A percentile compares a stretch with the other conserved stretches of the same genome.
These are phyloP conservation scores for Malachius bipustulatus DNA, from an alignment of 2,888 invertebrate genomes.

Conservation along the genomic window DNA sequence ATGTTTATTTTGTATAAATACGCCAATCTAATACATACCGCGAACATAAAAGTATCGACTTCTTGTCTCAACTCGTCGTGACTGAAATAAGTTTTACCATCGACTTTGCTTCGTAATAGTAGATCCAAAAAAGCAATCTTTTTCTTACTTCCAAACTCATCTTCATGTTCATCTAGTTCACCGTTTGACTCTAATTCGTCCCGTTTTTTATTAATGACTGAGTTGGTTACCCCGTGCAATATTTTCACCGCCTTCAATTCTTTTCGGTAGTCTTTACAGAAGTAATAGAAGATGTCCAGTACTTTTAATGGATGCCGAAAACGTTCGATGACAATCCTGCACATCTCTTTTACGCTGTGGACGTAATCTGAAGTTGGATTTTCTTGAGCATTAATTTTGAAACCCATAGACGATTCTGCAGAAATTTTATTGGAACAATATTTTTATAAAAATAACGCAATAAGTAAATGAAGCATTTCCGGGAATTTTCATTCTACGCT, in stretches of 20 bases:
- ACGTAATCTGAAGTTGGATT: slow-evolving; percentile 47
- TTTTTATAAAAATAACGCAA: slow-evolving; percentile 36
- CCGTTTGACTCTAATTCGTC: no score
- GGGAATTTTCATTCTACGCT: no score
- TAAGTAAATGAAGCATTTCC: no score
- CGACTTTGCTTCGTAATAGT: not conserved
- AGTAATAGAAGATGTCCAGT: slow-evolving; percentile 37
- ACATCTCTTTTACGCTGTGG: no score
- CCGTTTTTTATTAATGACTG: slow-evolving; percentile 44
- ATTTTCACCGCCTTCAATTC: slow-evolving; percentile 40
- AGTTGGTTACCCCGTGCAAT: slow-evolving; percentile 44
- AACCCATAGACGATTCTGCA: slow-evolving; percentile 77
- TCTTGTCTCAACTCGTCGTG: slow-evolving; percentile 3
- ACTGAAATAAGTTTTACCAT: not conserved
- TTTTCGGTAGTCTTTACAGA: slow-evolving; percentile 45
- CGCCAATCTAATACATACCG: not conserved
- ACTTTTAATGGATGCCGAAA: slow-evolving; percentile 39
- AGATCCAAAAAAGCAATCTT: not conserved
- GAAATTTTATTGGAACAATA: slow-evolving; percentile 13
- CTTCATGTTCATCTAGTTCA: slow-evolving; percentile 7
- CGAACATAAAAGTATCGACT: not conserved
- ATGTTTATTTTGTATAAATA: no score
- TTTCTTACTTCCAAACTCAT: not conserved
- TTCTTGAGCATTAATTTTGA: slow-evolving; percentile 57
- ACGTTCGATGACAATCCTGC: slow-evolving; percentile 27